These are phyloP conservation scores for Sorex maritimensis DNA, from an alignment of 2,797 vertebrate species.

Conservation along the genomic window DNA sequence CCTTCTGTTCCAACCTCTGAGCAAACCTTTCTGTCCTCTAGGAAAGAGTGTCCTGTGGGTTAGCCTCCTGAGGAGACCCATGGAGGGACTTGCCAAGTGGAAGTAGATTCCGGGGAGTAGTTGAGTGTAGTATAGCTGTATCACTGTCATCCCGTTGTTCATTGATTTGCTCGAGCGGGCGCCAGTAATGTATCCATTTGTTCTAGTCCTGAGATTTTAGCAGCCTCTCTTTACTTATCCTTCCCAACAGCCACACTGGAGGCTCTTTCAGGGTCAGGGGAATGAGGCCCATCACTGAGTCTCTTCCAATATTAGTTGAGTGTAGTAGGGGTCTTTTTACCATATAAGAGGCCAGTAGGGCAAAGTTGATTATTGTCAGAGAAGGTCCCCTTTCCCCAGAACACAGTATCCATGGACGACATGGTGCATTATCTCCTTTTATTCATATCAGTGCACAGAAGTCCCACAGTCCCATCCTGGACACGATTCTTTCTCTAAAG, in stretches of 20 bases:
- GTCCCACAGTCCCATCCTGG: constrained; percentile 19
- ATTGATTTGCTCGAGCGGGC: no score
- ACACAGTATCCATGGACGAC: not conserved
- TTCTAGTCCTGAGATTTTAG: no score
- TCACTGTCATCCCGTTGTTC: no score
- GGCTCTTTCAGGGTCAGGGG: no score
- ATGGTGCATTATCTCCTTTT: constrained; percentile 20
- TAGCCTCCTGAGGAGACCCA: not conserved
- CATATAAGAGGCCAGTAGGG: not conserved
- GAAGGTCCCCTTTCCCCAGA: not conserved
- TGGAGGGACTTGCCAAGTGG: not conserved
- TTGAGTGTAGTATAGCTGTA: not conserved
- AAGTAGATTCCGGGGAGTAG: not conserved
- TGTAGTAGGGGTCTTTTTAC: not conserved
- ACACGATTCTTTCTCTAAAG: constrained; percentile 34
- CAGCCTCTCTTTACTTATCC: no score
- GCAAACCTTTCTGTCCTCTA: not conserved
- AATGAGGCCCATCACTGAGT: no score
- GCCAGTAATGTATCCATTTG: no score
- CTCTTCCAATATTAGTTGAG: no score
- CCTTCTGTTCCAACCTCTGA: not conserved
- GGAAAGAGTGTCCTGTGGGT: not conserved
- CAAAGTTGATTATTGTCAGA: not conserved
- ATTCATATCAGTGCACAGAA: constrained; percentile 63
- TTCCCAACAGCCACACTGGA: no score